Evolutionary conservation across 1,140 invertebrate genomes (phyloP), one percentile per base, ranked within the genome.

Genomic region (Drosophila busckii): DNA sequence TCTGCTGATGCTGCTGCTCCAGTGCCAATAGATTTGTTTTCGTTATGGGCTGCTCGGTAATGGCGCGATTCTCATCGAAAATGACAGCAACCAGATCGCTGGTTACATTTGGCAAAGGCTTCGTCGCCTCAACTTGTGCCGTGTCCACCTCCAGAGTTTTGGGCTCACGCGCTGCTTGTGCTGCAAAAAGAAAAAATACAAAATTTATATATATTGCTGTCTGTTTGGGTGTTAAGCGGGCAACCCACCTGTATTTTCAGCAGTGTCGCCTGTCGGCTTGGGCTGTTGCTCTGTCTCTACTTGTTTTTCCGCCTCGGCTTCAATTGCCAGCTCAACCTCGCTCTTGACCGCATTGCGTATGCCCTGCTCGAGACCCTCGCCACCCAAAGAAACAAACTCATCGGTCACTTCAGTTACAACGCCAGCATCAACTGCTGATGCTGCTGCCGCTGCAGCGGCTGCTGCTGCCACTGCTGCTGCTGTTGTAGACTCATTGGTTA

Each of bases 331-430:
- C 26, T 85, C 83, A 17, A 85, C 60, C 40, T 83, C 83, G 23
- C 41, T 66, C 28, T 78, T 78, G 3, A 85, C 71, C 1, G 66
- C 78, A 42, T 78, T 68, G 0, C 64, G 70, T 25, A 85, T 85
- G 8, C 64, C 59, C 46, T 85, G 61, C 28, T 78, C 73, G 10
- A 78, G 32, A 0, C 46, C 70, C 10, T 37, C 68, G n/a, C 45
- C 63, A 1, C 52, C 65, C 15, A 68, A 29, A 0, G 71, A 67
- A 0, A 63, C 67, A 26, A 68, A 28, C 4, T 68, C 64, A 17
- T 68, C 60, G 2, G 10, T 46, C 2, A 20, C 41, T 20, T 70
- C 65, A 1, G 50, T n/a, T n/a, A n/a, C 41, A 2, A 48, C 31
- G 6, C 32, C 29, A 4, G 40, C 19, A 15, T 40, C 53, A 0